Evolutionary conservation across 2,888 invertebrate species (phyloP).

Genomic region (Plebejus argus): DNA sequence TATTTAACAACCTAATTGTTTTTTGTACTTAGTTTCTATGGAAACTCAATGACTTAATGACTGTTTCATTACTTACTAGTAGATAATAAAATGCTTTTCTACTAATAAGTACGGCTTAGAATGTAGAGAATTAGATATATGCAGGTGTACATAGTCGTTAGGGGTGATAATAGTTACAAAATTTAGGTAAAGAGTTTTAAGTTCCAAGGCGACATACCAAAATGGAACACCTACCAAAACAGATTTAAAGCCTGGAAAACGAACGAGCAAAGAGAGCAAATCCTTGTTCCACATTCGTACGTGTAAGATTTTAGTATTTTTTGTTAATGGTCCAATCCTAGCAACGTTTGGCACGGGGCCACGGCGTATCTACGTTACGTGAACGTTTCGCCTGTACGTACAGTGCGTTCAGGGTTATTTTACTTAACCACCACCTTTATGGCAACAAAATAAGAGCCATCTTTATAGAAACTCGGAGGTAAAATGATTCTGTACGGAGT

Average conservation of each 20-base stretch:
- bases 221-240: neutral
- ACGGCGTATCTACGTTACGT: conserved; percentile 58
- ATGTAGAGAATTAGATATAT: no score
- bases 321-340: conserved; percentile 59
- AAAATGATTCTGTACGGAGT: neutral
- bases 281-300: conserved; percentile 43
- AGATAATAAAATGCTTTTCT: neutral
- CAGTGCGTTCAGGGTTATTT: neutral
- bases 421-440: neutral
- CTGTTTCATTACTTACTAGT: neutral
- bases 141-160: no score
- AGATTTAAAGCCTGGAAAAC: conserved; percentile 30
- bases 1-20: neutral
- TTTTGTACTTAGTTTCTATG: neutral
- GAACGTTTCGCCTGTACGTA: conserved; percentile 53
- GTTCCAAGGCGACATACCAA: neutral
- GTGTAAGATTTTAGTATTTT: conserved; percentile 48
- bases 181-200: neutral
- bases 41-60: neutral
- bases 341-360: conserved; percentile 51
- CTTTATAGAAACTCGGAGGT: neutral
- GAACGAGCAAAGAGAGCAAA: neutral
- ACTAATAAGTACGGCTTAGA: no score
- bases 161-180: no score
- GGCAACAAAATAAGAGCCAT: neutral